phyloP scores from a whole-genome alignment of 2,888 invertebrate genomes.

The Notodonta ziczac region DNA sequence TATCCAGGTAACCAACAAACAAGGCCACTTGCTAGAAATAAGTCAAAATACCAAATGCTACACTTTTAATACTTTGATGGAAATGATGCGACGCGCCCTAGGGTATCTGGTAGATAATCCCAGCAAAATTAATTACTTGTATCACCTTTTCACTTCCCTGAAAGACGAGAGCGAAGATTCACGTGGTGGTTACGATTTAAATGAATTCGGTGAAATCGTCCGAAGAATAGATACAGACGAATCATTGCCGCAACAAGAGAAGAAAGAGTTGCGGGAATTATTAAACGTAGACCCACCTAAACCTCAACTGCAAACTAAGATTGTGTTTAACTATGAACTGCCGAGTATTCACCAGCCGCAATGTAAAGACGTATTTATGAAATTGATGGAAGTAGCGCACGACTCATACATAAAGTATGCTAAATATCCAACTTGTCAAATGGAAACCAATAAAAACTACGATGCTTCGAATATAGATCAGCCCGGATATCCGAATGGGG shows the following conservation, averaged over 20 bases:
- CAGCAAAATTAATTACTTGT: constrained; percentile 1
- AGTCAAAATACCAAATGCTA: neutral
- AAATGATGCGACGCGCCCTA: neutral
- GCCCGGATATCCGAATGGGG: neutral
- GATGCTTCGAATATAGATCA: neutral
- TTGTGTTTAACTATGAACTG: constrained; percentile 41
- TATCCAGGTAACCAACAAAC: neutral
- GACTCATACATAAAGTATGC: constrained; percentile 36
- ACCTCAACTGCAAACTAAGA: constrained; percentile 22
- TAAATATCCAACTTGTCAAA: constrained; percentile 33
- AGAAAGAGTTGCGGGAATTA: neutral
- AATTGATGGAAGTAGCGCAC: constrained; percentile 42
- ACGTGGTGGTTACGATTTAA: neutral
- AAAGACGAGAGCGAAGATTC: neutral
- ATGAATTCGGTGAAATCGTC: neutral
- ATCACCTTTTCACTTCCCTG: neutral
- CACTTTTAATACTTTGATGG: neutral
- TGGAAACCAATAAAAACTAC: neutral
- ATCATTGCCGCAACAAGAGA: neutral
- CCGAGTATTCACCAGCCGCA: constrained; percentile 32
- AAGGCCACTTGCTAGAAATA: neutral
- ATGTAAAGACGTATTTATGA: constrained; percentile 43
- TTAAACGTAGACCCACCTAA: constrained; percentile 10
- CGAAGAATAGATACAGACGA: neutral
- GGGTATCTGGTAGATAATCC: neutral